These are phyloP conservation scores for Cynopterus brachyotis DNA, from an alignment of 2,113 vertebrate species.

Conservation along the genomic window DNA sequence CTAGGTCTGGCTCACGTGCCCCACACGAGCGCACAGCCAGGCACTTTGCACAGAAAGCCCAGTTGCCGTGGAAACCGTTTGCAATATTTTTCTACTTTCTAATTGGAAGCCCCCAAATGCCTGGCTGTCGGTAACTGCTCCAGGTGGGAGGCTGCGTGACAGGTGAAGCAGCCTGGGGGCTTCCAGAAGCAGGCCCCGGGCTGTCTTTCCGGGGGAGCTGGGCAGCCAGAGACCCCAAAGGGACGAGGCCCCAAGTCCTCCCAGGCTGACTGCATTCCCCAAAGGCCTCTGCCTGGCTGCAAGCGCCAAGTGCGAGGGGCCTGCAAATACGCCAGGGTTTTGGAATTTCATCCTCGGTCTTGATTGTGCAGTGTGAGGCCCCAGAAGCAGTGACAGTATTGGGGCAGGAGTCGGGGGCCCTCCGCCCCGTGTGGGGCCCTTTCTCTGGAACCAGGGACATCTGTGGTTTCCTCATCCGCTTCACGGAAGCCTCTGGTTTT, in stretches of 20 bases:
- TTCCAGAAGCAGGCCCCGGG: background rate
- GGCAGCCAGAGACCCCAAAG: background rate
- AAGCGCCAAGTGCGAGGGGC: background rate
- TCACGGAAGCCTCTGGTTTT: background rate
- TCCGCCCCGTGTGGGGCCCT: background rate
- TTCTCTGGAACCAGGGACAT: background rate
- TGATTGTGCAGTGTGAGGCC: background rate
- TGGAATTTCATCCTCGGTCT: background rate
- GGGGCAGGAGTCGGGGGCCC: background rate
- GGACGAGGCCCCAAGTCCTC: background rate
- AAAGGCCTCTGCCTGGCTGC: background rate
- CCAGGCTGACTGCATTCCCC: background rate
- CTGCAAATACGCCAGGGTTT: background rate
- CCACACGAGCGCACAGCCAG: background rate
- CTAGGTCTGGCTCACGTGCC: background rate
- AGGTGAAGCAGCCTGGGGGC: background rate
- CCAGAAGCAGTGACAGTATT: fast-evolving
- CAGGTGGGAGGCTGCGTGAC: fast-evolving
- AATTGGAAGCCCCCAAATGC: conserved; percentile 14
- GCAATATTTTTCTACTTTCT: conserved; percentile 28
- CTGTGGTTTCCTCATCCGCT: background rate
- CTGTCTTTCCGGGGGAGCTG: background rate
- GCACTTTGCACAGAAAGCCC: background rate
- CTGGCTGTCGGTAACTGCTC: background rate
- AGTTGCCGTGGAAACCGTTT: conserved; percentile 78